Base-by-base conservation (phyloP, 2,888 invertebrate genomes). In the Netelia inedita region DNA sequence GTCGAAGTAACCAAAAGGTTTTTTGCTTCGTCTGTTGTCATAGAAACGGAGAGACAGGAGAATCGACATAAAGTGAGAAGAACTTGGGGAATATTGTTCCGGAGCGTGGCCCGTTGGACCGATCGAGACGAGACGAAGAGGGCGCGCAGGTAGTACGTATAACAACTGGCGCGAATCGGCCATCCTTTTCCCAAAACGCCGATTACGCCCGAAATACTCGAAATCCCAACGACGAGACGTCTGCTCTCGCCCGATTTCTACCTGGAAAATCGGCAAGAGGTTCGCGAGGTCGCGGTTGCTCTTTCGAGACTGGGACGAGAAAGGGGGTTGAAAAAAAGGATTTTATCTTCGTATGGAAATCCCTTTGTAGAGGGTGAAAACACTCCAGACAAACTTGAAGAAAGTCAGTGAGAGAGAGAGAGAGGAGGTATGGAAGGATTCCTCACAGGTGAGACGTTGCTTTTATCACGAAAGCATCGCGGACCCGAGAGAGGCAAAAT, bases 1-100 rank as follows among this genome's bases (percentile, higher is more conserved):
- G 28, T 28, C 28, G 28, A 28, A 28, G 28, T 28, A 28, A 28
- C 28, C 28, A 28, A 28, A 28, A 5, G 23, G 28, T 2, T 28
- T 28, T 28, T 28, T 28, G 28, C 28, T 28, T 28, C 28, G 92
- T 91, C 92, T 89, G 92, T 91, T 90, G 90, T 88, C 91, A 92
- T 91, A 90, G 88, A 85, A 86, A 92, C 90, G 86, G 83, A 21
- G 61, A 61, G 35, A 28, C n/a, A 68, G 61, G 57, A 59, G 23
- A 59, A 57, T 41, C 57, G n/a, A 53, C 28, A 21, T 53, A 35
- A 65, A 35, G 28, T 5, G 28, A 28, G 28, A 28, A 28, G 28
- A 28, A 28, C 28, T 28, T 6, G 28, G 9, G 57, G 53, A 21
- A 46, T 53, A 43, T 16, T 14, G 21, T 55, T 23, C 53, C 28